These are phyloP conservation scores for Eupleurogrammus muticus DNA, from an alignment of 2,797 vertebrate genomes.

Conservation along the genomic window DNA sequence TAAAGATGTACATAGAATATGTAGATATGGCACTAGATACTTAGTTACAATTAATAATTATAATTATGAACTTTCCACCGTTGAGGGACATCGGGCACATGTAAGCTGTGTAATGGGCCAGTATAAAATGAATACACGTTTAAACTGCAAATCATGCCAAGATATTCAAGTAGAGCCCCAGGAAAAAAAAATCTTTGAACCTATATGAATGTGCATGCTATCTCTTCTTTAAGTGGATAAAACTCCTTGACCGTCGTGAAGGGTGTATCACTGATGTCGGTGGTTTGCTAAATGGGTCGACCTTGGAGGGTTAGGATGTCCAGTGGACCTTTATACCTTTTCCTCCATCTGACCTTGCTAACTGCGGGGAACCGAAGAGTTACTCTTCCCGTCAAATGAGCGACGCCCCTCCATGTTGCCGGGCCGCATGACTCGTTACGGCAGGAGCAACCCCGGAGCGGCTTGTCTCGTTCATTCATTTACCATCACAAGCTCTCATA, in stretches of 20 bases:
- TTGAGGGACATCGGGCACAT: no score
- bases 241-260: background rate
- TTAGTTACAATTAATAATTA: no score
- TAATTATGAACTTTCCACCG: no score
- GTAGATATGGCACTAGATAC: no score
- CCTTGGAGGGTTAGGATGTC: constrained; percentile 16
- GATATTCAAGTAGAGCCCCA: no score
- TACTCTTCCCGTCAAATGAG: constrained; percentile 51
- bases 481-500: constrained; percentile 9
- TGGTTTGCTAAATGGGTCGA: constrained; percentile 22
- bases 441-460: constrained; percentile 23
- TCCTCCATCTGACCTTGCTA: constrained; percentile 24
- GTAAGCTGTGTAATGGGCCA: no score
- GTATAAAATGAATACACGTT: no score
- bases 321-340: constrained; percentile 6
- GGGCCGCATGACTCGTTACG: constrained; percentile 41
- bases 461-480: constrained; percentile 15
- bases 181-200: background rate
- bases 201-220: background rate
- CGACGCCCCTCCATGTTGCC: constrained; percentile 19
- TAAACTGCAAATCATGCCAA: no score
- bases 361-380: constrained; percentile 25
- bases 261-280: constrained; percentile 7
- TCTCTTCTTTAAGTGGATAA: background rate
- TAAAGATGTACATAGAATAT: no score